These are phyloP conservation scores for Lynx canadensis DNA, from an alignment of 2,113 vertebrate species.

Conservation along the genomic window DNA sequence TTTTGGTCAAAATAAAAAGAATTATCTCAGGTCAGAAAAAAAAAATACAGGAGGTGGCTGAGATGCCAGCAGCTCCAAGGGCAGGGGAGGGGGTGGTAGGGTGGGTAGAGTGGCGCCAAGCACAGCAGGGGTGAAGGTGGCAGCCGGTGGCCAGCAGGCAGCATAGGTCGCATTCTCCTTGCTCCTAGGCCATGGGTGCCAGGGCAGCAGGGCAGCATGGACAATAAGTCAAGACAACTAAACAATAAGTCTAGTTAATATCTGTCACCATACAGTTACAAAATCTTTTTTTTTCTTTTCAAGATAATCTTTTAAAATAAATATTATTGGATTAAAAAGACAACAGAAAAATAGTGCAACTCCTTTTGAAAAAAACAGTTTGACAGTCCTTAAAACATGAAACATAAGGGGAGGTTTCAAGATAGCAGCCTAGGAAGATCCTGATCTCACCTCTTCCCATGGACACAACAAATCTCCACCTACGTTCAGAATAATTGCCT, in stretches of 20 bases:
- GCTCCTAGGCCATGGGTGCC: too few species aligned
- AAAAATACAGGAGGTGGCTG: too few species aligned
- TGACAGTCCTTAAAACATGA: not conserved
- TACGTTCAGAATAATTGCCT: not conserved
- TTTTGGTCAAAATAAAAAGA: slow-evolving; percentile 87
- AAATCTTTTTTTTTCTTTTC: not conserved
- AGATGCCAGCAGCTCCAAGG: too few species aligned
- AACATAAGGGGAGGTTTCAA: not conserved
- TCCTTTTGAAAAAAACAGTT: not conserved
- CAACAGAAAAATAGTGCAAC: not conserved
- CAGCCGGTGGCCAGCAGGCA: too few species aligned
- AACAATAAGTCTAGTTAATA: not conserved
- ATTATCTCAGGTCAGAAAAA: slow-evolving; percentile 81
- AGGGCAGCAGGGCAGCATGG: too few species aligned
- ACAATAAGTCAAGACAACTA: too few species aligned
- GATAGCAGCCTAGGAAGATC: not conserved
- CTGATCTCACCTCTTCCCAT: not conserved
- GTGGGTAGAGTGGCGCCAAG: too few species aligned
- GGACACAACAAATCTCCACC: not conserved
- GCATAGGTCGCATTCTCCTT: too few species aligned
- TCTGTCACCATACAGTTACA: not conserved
- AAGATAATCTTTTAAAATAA: not conserved
- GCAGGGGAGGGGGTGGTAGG: too few species aligned
- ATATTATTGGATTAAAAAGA: not conserved
- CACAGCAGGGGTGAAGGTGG: too few species aligned